Evolutionary conservation across 2,888 invertebrate species (phyloP).

Genomic region (Nysson spinosus): DNA sequence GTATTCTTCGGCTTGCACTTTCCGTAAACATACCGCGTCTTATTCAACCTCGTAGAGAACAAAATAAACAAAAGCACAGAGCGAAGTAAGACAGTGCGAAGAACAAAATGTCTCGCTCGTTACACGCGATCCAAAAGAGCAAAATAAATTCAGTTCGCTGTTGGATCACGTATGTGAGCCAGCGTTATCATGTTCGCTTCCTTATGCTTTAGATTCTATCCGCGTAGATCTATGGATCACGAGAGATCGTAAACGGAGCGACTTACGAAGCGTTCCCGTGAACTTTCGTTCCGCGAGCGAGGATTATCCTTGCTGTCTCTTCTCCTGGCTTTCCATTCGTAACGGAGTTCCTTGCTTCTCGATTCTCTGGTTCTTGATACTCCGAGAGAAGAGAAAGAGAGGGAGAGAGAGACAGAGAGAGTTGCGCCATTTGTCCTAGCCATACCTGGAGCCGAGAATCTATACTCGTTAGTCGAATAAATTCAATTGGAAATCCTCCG

Average conservation of each 20-base stretch:
- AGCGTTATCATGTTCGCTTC: neutral
- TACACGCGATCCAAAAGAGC: no score
- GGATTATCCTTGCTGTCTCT: neutral
- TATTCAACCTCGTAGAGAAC: no score
- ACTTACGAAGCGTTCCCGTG: slow-evolving; percentile 36
- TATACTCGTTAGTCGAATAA: slow-evolving; percentile 65
- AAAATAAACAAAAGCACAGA: no score
- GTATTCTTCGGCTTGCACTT: no score
- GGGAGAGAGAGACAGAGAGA: slow-evolving; percentile 27
- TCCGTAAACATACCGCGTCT: no score
- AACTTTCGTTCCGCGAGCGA: slow-evolving; percentile 26
- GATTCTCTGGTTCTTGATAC: slow-evolving; percentile 32
- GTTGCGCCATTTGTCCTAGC: slow-evolving; percentile 60
- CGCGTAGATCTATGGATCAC: slow-evolving; percentile 4
- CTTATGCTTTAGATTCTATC: neutral
- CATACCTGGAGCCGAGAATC: slow-evolving; percentile 52
- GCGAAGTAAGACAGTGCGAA: no score
- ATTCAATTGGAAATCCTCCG: slow-evolving; percentile 66
- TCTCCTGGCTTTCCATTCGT: slow-evolving; percentile 43
- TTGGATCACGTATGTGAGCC: no score
- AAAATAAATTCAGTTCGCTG: no score
- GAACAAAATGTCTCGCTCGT: no score
- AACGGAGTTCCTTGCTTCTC: slow-evolving; percentile 45
- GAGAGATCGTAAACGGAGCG: slow-evolving; percentile 5
- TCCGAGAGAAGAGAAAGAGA: no score